These are phyloP conservation scores for Prunella strophiata DNA, from an alignment of 2,797 vertebrate genomes.

Conservation along the genomic window DNA sequence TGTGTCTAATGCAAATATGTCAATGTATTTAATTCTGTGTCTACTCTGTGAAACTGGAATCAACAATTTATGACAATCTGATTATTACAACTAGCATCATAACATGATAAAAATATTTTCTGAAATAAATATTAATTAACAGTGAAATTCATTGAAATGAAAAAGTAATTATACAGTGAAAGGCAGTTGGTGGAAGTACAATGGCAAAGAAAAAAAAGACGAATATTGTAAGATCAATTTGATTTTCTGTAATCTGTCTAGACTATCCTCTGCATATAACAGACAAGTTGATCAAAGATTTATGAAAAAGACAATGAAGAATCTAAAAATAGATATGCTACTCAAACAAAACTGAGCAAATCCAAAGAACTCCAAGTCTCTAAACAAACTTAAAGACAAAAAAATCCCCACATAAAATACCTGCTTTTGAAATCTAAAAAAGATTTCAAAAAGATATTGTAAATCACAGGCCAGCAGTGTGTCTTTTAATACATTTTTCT, in stretches of 20 bases:
- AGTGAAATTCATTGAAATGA: not conserved
- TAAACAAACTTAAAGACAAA: not conserved
- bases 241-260: not conserved
- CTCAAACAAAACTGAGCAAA: not conserved
- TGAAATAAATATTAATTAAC: not conserved
- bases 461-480: not conserved
- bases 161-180: not conserved
- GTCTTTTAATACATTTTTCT: not conserved
- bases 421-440: not conserved
- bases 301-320: not conserved
- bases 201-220: not conserved
- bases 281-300: constrained; percentile 19
- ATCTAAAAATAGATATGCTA: not conserved
- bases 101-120: not conserved
- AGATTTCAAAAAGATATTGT: not conserved
- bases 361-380: fast-evolving
- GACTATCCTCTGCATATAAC: not conserved
- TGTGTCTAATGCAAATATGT: not conserved
- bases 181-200: not conserved
- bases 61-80: not conserved
- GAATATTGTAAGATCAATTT: not conserved
- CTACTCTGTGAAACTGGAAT: not conserved
- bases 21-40: not conserved
- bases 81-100: not conserved
- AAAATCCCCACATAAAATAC: not conserved